Base-by-base conservation (phyloP, 2,797 vertebrate species). In the Phataginus tetradactyla region DNA sequence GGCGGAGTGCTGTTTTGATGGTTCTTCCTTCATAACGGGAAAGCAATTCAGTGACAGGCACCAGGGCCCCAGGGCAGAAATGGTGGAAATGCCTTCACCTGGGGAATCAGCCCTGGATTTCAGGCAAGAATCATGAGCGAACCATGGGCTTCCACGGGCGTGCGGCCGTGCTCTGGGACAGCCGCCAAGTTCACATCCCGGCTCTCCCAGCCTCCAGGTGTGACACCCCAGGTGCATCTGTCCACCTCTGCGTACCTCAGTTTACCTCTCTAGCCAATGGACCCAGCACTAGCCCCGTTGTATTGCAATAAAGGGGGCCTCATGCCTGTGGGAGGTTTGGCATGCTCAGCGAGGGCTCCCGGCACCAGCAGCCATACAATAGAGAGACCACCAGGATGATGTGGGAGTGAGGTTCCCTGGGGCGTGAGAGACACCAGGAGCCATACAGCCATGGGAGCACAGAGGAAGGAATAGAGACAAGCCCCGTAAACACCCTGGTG, bases 101-200 rank as follows among this genome's bases (percentile, higher is more conserved):
- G 32, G 8, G 25, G 34, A 12, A 0, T 18, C 6, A 29, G 37
- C 78, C 78, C 4, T 17, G 3, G 55, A 18, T 17, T 0, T 18
- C 11, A 0, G 10, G 37, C 17, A 1, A 15, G 10, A 32, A 10
- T 32, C 2, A 32, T 17, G 3, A 21, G 18, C 27, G 17, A 6
- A 34, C 17, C 4, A 23, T 20, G 78, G 37, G 27, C 37, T 27
- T 8, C 10, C 1, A 11, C 17, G 0, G 27, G 27, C 3, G 3
- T 20, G 10, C 25, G 78, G 4, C 13, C 9, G 3, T 27, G 37
- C 17, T 42, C 9, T 3, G 10, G 10, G 77, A 17, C 55, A 12
- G 8, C n/a, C 18, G 45, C 34, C 25, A 37, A 23, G 5, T 29
- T 20, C 37, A 29, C 4, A 11, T 17, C 34, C 23, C 3, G 14